Percentiles rank a stretch among this genome's conserved stretches.
These are phyloP conservation scores for Incurvaria masculella DNA, from an alignment of 2,888 invertebrate genomes.

Conservation along the genomic window DNA sequence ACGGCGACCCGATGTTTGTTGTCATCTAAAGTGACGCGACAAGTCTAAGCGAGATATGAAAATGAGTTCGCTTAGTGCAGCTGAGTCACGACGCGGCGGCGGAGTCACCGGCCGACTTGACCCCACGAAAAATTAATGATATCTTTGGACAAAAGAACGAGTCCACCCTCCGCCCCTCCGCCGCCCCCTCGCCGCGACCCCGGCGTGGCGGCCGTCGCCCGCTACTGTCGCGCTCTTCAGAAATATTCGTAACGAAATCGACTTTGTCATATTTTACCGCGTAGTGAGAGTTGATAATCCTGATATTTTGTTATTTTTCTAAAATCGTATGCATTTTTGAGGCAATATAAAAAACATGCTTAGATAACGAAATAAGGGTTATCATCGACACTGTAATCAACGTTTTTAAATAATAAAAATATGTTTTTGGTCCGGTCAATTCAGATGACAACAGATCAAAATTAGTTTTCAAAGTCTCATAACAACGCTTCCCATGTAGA, in stretches of 20 bases:
- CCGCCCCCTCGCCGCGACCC: neutral
- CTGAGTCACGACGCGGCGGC: conserved; percentile 17
- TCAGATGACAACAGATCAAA: no score
- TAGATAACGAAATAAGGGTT: no score
- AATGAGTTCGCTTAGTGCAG: conserved; percentile 27
- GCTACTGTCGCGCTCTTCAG: conserved; percentile 5
- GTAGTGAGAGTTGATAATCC: neutral
- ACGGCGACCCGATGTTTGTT: no score
- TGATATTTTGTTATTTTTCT: no score
- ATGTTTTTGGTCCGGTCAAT: no score
- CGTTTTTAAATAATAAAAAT: no score
- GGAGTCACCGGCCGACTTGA: conserved; percentile 26
- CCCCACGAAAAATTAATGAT: conserved; percentile 19
- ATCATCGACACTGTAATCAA: no score
- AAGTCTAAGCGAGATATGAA: conserved; percentile 35
- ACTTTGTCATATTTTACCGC: conserved; percentile 3
- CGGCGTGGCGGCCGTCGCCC: conserved; percentile 7
- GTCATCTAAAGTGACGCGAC: no score
- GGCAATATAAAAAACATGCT: no score
- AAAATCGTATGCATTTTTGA: no score
- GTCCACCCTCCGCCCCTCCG: conserved; percentile 1
- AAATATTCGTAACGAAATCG: conserved; percentile 5
- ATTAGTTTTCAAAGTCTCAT: no score
- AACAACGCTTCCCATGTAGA: no score
- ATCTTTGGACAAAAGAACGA: conserved; percentile 18